Evolutionary conservation across 2,113 vertebrate genomes (phyloP), one percentile per base, ranked within the genome.

Genomic region (Gasterosteus nipponicus): DNA sequence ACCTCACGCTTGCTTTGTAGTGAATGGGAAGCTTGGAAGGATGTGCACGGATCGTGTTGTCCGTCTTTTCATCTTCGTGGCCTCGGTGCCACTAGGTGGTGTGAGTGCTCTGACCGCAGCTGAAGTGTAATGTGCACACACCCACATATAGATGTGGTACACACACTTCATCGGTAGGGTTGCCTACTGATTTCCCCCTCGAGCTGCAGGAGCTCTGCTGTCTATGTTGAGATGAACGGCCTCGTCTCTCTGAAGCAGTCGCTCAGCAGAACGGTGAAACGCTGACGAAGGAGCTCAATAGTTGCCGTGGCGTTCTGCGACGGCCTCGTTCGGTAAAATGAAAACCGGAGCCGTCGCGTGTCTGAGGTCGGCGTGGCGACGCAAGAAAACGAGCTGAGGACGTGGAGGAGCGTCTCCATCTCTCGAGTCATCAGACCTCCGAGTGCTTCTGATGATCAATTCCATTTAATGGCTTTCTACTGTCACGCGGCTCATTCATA

Each of bases 41-140:
- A 10, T 66, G 33, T 72, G 41, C 14, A 49, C 12, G 14, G 33
- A 7, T 61, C 42, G 16, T 35, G n/a, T 29, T 29, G 53, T 69
- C 47, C 10, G 44, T 57, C n/a, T 61, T 78, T 56, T 22, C 35
- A 38, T 38, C 35, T 38, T 7, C 35, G 4, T 35, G 22, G 35
- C 49, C n/a, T 54, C 8, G 14, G 33, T 69, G 80, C 91, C 91
- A 88, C 90, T 91, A 91, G 91, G 84, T 86, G 91, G 89, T 69
- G 91, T 89, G 76, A 88, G 81, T 4, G 78, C 81, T 68, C 75
- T 83, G 81, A 82, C 81, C 69, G 8, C 61, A 42, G 38, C 42
- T 64, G 22, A 77, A 71, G 61, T 69, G 69, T 51, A 70, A 41
- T 33, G 26, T 9, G 10, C 60, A 65, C 73, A 73, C 69, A 33